Evolutionary conservation across 2,113 vertebrate species (phyloP), one percentile per base, ranked within the genome.

Genomic region (Nestor notabilis): DNA sequence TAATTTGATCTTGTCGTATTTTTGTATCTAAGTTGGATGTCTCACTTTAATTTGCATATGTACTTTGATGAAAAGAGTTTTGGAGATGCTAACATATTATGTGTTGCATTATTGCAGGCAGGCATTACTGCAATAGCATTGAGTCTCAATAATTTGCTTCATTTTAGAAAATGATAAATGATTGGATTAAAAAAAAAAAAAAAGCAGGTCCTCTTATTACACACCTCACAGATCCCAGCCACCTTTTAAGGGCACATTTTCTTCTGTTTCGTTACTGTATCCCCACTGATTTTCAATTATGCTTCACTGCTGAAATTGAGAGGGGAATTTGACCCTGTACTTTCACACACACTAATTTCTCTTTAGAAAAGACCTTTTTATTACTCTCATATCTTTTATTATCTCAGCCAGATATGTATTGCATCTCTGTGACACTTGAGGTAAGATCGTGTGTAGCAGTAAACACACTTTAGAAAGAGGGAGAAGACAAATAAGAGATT

Each of bases 401-500:
- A 80, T 82, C 87, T 91, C n/a, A 60, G 52, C 15, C 21, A 77
- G 56, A 19, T 5, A 4, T 85, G 90, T 61, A 44, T 80, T 85
- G 31, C 27, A 77, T 80, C 49, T 64, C 58, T 37, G 15, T 86
- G 75, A 72, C 0, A 6, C 49, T 92, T 88, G 33, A 90, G 41
- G 49, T 90, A 87, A 79, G 33, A 89, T n/a, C 47, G 33, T 3
- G 6, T 61, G 17, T 21, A 80, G 29, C 27, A 87, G 55, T 68
- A 91, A 94, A 91, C 52, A 79, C 21, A 41, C n/a, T 75, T 78
- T 31, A 87, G 47, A 23, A 95, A 89, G 17, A 53, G 8, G 27
- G 24, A 84, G 29, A 95, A 95, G 37, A 89, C n/a, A 86, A 95
- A 65, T 80, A 92, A 55, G 23, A 87, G 60, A 63, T 85, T 83